Conservation (phyloP, 92 coral and sea anemone species). For the Montipora capitata region DNA sequence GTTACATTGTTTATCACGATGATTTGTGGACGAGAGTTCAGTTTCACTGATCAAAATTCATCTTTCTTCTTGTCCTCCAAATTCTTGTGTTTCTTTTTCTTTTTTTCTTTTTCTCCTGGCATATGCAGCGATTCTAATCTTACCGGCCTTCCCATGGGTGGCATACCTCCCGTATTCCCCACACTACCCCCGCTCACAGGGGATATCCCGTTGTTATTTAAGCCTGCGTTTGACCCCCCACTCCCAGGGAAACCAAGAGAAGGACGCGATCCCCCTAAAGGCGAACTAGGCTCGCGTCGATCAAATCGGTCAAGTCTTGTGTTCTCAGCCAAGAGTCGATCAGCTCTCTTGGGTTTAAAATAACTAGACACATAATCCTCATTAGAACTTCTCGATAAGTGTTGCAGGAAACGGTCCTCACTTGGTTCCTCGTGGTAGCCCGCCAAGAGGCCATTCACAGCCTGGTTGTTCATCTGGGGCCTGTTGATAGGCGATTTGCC, state of each 20-base stretch:
- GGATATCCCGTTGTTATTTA: constrained; percentile 16
- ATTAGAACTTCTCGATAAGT: constrained; percentile 79
- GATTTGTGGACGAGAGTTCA: neutral
- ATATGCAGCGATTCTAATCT: constrained; percentile 91
- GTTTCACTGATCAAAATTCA: constrained; percentile 11
- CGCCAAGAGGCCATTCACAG: constrained; percentile 80
- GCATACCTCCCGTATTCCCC: constrained; percentile 25
- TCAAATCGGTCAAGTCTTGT: constrained; percentile 76
- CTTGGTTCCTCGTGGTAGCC: constrained; percentile 77
- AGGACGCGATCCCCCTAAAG: constrained; percentile 63
- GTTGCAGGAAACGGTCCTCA: constrained; percentile 92
- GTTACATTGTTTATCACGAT: neutral
- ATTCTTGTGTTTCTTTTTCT: constrained; percentile 85
- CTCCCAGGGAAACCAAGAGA: constrained; percentile 35
- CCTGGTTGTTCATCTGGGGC: constrained; percentile 79
- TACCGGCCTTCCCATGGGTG: constrained; percentile 82
- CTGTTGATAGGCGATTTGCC: constrained; percentile 86
- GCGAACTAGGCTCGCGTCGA: constrained; percentile 68
- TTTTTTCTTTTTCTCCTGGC: constrained; percentile 80
- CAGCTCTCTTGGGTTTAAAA: constrained; percentile 97
- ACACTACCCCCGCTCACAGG: constrained; percentile 44
- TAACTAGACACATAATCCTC: constrained; percentile 87
- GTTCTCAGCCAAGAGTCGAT: constrained; percentile 83
- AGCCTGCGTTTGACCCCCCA: constrained; percentile 32
- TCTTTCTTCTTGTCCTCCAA: constrained; percentile 33